Percentiles rank a stretch among this genome's conserved stretches.
phyloP scores from a whole-genome alignment of 2,888 invertebrate genomes.

The Cephalotes varians region DNA sequence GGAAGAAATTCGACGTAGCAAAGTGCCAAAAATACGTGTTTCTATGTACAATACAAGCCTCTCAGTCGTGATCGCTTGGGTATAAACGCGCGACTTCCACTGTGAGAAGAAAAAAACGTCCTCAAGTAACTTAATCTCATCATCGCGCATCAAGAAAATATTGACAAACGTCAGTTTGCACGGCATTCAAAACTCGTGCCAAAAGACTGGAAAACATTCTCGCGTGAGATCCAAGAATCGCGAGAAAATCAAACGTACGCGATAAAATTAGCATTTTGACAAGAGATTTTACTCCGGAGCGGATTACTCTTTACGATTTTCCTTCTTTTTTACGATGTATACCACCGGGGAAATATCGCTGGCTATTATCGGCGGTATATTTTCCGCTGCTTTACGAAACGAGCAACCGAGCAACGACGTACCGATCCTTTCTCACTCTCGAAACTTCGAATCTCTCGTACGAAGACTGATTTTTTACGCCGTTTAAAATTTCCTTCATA shows the following conservation, averaged over 20 bases:
- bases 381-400: constrained; percentile 43
- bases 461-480: constrained; percentile 83
- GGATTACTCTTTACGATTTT: constrained; percentile 26
- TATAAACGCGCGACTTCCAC: constrained; percentile 14
- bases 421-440: constrained; percentile 65
- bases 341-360: neutral
- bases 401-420: constrained; percentile 76
- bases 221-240: neutral
- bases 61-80: neutral
- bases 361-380: constrained; percentile 36
- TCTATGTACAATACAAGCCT: neutral
- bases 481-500: constrained; percentile 56
- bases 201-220: neutral
- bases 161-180: neutral
- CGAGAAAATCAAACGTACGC: constrained; percentile 37
- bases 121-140: constrained; percentile 33
- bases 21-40: constrained; percentile 43
- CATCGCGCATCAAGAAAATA: neutral
- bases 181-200: constrained; percentile 7
- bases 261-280: constrained; percentile 21
- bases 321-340: constrained; percentile 23
- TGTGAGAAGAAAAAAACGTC: neutral
- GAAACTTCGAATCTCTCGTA: constrained; percentile 75
- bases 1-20: neutral
- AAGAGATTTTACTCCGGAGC: constrained; percentile 26